Percentiles rank a stretch among this genome's conserved stretches.
These are phyloP conservation scores for Lordiphosa andalusiaca DNA, from an alignment of 2,888 invertebrate species.

Conservation along the genomic window DNA sequence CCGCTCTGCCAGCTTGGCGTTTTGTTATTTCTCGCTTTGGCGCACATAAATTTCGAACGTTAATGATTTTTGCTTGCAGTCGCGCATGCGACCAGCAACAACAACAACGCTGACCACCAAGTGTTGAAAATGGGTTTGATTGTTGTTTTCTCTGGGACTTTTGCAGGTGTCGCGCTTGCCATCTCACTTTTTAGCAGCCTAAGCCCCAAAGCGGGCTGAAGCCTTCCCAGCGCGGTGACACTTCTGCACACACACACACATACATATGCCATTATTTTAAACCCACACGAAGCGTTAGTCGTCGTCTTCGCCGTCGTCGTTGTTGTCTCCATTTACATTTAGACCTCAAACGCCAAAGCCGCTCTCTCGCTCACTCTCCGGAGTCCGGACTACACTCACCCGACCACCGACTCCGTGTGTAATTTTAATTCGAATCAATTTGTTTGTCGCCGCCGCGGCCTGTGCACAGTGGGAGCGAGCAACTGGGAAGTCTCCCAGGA, in stretches of 20 bases:
- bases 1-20: slow-evolving; percentile 31
- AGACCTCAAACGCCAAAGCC: slow-evolving; percentile 38
- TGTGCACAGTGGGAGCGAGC: slow-evolving; percentile 51
- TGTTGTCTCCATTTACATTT: slow-evolving; percentile 47
- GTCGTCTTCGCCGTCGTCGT: not conserved
- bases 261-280: slow-evolving; percentile 69
- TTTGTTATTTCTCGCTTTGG: slow-evolving; percentile 73
- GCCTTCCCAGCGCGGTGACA: slow-evolving; percentile 47
- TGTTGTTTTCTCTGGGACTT: slow-evolving; percentile 8
- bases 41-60: slow-evolving; percentile 66
- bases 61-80: slow-evolving; percentile 75
- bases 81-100: slow-evolving; percentile 46
- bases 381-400: slow-evolving; percentile 2
- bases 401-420: slow-evolving; percentile 37
- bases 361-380: slow-evolving; percentile 13
- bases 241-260: slow-evolving; percentile 42
- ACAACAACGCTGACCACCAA: slow-evolving; percentile 45
- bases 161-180: slow-evolving; percentile 65
- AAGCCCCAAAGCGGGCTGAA: slow-evolving; percentile 13
- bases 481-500: slow-evolving; percentile 12
- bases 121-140: slow-evolving; percentile 58
- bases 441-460: slow-evolving; percentile 72
- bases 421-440: slow-evolving; percentile 73
- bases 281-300: slow-evolving; percentile 20
- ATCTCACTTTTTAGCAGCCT: slow-evolving; percentile 62